A percentile compares a stretch with the other conserved stretches of the same genome.
Evolutionary conservation across 2,888 invertebrate species (phyloP).

Genomic region (Deilephila elpenor): DNA sequence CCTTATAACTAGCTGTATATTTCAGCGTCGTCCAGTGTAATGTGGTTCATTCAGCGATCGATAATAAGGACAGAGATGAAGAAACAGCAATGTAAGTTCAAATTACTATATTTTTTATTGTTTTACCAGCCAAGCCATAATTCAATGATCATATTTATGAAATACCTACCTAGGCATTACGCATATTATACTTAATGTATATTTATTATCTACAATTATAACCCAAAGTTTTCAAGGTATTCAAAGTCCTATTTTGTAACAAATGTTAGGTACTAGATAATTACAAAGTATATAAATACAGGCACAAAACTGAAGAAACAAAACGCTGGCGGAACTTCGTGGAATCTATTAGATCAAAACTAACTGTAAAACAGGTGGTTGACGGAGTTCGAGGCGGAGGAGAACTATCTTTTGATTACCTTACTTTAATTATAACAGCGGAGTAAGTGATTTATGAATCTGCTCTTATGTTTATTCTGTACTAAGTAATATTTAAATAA

Average conservation of each 20-base stretch:
- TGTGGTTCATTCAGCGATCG: constrained; percentile 80
- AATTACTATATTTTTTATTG: not conserved
- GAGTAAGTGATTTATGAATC: constrained; percentile 86
- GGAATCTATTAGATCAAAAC: constrained; percentile 90
- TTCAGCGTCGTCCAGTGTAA: constrained; percentile 86
- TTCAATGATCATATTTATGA: too few relatives aligned
- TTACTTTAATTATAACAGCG: constrained; percentile 91
- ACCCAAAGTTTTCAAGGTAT: too few relatives aligned
- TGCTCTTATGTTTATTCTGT: not conserved
- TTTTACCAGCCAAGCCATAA: not conserved
- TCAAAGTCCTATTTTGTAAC: not conserved
- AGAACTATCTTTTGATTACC: constrained; percentile 92
- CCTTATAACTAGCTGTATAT: constrained; percentile 28
- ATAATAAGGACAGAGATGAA: constrained; percentile 61
- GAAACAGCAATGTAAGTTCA: constrained; percentile 69
- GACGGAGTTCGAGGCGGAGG: constrained; percentile 92
- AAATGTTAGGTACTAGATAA: not conserved
- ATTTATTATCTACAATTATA: too few relatives aligned
- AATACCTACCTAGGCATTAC: too few relatives aligned
- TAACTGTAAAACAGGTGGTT: constrained; percentile 93
- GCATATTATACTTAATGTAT: too few relatives aligned
- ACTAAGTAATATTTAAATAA: not conserved
- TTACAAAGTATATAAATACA: constrained; percentile 37
- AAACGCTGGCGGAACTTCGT: constrained; percentile 89
- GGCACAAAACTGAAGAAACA: constrained; percentile 80